A percentile compares a stretch with the other conserved stretches of the same genome.
These are phyloP conservation scores for Paralichthys olivaceus DNA, from an alignment of 2,113 vertebrate genomes.

Conservation along the genomic window DNA sequence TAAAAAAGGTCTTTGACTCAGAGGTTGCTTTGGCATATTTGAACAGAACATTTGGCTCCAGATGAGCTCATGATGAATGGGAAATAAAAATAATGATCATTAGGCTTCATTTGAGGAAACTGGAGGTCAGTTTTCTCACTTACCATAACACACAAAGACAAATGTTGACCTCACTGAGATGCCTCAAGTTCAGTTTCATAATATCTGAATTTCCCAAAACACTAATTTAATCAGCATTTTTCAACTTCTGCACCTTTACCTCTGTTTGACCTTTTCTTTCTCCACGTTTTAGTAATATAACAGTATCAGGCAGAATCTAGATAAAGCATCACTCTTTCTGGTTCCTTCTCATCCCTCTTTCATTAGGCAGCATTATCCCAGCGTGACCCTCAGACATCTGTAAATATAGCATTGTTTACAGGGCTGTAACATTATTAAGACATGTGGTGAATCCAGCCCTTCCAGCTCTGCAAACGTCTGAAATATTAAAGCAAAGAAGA, in stretches of 20 bases:
- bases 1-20: slow-evolving; percentile 42
- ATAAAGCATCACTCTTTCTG: neutral
- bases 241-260: neutral
- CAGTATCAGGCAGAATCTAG: neutral
- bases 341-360: slow-evolving; percentile 28
- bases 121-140: no score
- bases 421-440: slow-evolving; percentile 49
- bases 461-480: slow-evolving; percentile 62
- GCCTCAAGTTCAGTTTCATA: no score
- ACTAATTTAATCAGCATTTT: no score
- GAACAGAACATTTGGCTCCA: slow-evolving; percentile 53
- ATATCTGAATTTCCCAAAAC: neutral
- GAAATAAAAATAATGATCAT: slow-evolving; percentile 12
- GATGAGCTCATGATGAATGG: slow-evolving; percentile 43
- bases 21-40: slow-evolving; percentile 50
- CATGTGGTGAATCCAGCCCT: slow-evolving; percentile 38
- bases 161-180: neutral
- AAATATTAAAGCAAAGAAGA: slow-evolving; percentile 75
- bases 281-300: neutral
- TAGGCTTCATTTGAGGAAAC: no score
- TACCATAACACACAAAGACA: no score
- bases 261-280: neutral
- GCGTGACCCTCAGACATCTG: slow-evolving; percentile 35
- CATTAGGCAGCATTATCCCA: slow-evolving; percentile 20
- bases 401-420: slow-evolving; percentile 63